phyloP scores from a whole-genome alignment of 2,888 invertebrate genomes.

The Eilema griseolum region DNA sequence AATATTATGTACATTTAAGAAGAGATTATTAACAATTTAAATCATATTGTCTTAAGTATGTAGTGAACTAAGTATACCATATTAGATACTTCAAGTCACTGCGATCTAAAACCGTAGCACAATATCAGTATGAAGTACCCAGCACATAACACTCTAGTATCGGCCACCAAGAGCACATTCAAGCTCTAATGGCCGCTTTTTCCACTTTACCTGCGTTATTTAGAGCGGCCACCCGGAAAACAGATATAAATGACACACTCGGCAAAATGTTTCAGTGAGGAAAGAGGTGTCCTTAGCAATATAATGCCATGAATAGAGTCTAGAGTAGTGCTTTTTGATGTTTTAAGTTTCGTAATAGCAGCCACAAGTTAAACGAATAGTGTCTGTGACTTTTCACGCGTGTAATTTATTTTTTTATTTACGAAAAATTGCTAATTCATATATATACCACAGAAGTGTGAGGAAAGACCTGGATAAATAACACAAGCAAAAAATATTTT shows the following conservation, averaged over 20 bases:
- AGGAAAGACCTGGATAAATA: too few relatives aligned
- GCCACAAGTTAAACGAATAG: background rate
- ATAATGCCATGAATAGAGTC: constrained; percentile 9
- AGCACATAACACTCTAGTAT: constrained; percentile 10
- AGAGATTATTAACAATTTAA: too few relatives aligned
- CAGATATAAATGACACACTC: constrained; percentile 68
- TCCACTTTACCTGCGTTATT: constrained; percentile 65
- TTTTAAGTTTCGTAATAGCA: constrained; percentile 7
- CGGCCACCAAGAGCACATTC: constrained; percentile 59
- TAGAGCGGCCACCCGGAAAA: constrained; percentile 66
- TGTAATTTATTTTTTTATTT: background rate
- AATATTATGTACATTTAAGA: too few relatives aligned
- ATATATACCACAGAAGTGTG: too few relatives aligned
- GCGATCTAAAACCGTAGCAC: constrained; percentile 32
- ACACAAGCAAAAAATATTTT: too few relatives aligned
- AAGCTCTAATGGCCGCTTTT: constrained; percentile 65
- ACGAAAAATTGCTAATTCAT: background rate
- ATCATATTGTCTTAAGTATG: too few relatives aligned
- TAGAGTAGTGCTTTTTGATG: constrained; percentile 16
- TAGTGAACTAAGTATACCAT: background rate
- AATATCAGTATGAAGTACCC: constrained; percentile 35
- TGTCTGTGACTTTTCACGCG: background rate
- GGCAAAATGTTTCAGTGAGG: constrained; percentile 37
- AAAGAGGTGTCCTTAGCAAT: constrained; percentile 20
- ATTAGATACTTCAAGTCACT: constrained; percentile 22